Percentiles rank a stretch among this genome's conserved stretches.
phyloP scores from a whole-genome alignment of 2,888 invertebrate species.

The Drosophila rellima region DNA sequence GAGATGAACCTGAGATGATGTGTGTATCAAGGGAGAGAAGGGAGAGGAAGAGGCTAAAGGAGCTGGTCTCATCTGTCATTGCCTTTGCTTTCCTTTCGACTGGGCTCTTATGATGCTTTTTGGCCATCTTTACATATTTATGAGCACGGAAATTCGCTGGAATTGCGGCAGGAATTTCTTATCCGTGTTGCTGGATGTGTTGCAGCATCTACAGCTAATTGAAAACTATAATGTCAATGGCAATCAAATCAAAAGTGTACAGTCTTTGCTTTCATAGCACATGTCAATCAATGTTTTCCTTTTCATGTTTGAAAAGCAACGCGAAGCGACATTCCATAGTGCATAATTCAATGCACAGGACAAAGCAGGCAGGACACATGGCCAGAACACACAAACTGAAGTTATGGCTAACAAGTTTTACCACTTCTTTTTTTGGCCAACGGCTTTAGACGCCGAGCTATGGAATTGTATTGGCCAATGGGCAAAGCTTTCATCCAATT shows the following conservation, averaged over 20 bases:
- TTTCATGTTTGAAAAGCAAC: slow-evolving; percentile 1
- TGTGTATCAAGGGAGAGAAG: neutral
- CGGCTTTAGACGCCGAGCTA: slow-evolving; percentile 36
- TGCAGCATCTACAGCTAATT: slow-evolving; percentile 63
- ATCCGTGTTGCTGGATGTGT: slow-evolving; percentile 1
- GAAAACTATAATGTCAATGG: slow-evolving; percentile 76
- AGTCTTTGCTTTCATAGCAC: slow-evolving; percentile 6
- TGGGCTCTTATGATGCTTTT: slow-evolving; percentile 50
- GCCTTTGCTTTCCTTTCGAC: slow-evolving; percentile 48
- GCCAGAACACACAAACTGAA: neutral
- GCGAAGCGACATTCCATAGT: slow-evolving; percentile 10
- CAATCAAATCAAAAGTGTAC: slow-evolving; percentile 60
- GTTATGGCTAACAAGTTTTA: slow-evolving; percentile 20
- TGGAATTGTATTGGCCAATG: slow-evolving; percentile 38
- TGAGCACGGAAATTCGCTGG: slow-evolving; percentile 40
- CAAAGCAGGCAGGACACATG: slow-evolving; percentile 8
- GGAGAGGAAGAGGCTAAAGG: neutral
- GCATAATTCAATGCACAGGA: slow-evolving; percentile 35
- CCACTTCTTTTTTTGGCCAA: slow-evolving; percentile 10
- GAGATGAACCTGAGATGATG: neutral
- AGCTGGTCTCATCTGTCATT: slow-evolving; percentile 36
- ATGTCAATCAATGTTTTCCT: slow-evolving; percentile 13
- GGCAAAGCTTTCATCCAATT: slow-evolving; percentile 40
- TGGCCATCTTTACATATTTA: slow-evolving; percentile 68
- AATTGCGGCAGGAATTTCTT: slow-evolving; percentile 21